Conservation (phyloP, 2,888 invertebrate species). For the Apodemia duryi region DNA sequence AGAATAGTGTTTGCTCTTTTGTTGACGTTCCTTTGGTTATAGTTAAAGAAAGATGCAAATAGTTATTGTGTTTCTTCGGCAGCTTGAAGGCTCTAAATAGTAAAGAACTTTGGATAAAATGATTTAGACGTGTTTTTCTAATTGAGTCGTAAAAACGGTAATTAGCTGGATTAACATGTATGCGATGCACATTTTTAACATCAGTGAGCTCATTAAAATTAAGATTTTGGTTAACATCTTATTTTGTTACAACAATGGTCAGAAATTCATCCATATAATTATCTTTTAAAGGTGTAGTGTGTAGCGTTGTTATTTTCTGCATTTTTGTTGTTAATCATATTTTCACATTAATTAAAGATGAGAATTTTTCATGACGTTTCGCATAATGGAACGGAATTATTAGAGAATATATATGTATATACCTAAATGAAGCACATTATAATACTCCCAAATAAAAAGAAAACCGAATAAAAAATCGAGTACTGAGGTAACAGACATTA, state of each 20-base stretch:
- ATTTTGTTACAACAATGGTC: constrained; percentile 34
- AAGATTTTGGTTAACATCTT: constrained; percentile 48
- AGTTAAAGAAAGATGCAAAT: constrained; percentile 52
- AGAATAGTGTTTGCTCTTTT: constrained; percentile 53
- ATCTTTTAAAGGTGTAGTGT: constrained; percentile 5
- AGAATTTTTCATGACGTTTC: not conserved
- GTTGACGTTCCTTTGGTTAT: constrained; percentile 36
- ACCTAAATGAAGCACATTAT: too few species aligned
- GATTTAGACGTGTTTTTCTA: constrained; percentile 69
- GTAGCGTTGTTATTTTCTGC: not conserved
- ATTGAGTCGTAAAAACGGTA: constrained; percentile 61
- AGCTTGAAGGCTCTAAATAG: constrained; percentile 59
- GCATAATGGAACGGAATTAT: not conserved
- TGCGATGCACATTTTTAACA: constrained; percentile 51
- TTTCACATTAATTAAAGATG: constrained; percentile 5
- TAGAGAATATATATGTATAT: not conserved
- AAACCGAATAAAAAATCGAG: too few species aligned
- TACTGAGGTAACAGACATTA: too few species aligned
- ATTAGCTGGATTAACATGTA: constrained; percentile 72
- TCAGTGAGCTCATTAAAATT: constrained; percentile 49
- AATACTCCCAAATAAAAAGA: too few species aligned
- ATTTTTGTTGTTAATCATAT: constrained; percentile 9
- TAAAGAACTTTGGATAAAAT: constrained; percentile 55
- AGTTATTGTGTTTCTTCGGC: constrained; percentile 59
- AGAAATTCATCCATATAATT: constrained; percentile 2